Conservation (phyloP, 53 echinoderm and acorn worm species). For the Luidia sarsii region DNA sequence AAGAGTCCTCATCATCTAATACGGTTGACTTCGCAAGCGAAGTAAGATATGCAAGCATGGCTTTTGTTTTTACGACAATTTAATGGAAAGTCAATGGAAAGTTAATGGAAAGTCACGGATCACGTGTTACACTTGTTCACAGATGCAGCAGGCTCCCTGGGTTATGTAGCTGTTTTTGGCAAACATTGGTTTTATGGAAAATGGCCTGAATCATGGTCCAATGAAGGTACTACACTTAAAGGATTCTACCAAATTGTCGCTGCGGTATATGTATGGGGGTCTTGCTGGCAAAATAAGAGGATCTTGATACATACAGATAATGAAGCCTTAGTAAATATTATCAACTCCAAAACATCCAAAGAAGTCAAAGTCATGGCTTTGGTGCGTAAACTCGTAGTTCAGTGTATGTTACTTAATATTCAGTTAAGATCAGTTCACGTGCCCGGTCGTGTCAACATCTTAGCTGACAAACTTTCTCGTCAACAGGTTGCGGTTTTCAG, state of each 20-base stretch:
- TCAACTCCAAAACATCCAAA: neutral
- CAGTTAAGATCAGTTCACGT: neutral
- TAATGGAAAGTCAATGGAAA: neutral
- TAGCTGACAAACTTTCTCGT: constrained; percentile 10
- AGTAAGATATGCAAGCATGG: neutral
- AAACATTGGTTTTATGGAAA: neutral
- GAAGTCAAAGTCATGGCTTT: too few species aligned
- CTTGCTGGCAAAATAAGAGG: neutral
- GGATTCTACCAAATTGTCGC: neutral
- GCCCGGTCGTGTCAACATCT: neutral
- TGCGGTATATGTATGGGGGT: neutral
- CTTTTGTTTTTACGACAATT: constrained; percentile 1
- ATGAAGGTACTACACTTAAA: neutral
- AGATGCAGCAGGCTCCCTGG: constrained; percentile 1
- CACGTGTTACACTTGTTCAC: neutral
- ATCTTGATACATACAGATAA: neutral
- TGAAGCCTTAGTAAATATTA: neutral
- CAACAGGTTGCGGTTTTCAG: constrained; percentile 3
- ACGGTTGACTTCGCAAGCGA: neutral
- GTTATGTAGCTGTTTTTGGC: neutral
- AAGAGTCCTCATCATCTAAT: neutral
- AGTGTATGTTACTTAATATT: neutral
- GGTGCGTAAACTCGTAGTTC: too few species aligned
- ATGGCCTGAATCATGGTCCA: neutral
- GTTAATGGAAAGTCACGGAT: neutral